Base-by-base conservation (phyloP, 1,140 invertebrate genomes). In the Andricus grossulariae region DNA sequence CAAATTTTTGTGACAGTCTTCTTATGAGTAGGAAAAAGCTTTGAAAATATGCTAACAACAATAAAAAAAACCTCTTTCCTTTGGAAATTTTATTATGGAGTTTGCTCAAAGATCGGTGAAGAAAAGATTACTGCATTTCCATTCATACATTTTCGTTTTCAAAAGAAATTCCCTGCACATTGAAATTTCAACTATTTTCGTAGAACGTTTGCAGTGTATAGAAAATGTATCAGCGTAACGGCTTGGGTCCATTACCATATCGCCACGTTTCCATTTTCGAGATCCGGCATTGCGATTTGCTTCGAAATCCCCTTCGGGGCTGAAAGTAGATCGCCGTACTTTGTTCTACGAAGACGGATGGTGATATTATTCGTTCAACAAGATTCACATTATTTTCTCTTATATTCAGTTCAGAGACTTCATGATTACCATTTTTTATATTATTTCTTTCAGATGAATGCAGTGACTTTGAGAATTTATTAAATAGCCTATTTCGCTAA, bases 281-380 rank as follows among this genome's bases (percentile, higher is more conserved):
- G 78, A 80, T 78, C 82, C 84, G 80, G 73, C 66, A 32, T 71
- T 78, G 71, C 78, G 80, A 85, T 85, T 85, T 85, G 84, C 84
- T 84, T 85, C 74, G 82, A 82, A 85, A 84, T 85, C 84, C 70
- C 84, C 84, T 85, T 85, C 82, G 80, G 82, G 71, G 76, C 81
- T 78, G 82, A 80, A 85, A 85, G 84, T 85, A 77, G 84, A 85
- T 83, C 84, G 84, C 75, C 82, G 78, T 52, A 85, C 84, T 85
- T 85, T 85, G 84, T 85, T 85, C 84, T 85, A 85, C 82, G 72
- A 85, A 85, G 84, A 85, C 80, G 80, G 82, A 85, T 85, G 80
- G 84, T 52, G 21, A 49, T 51, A 57, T 57, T 78, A 75, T 75
- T 75, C 21, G 13, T 45, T 10, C 15, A 66, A 32, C 32, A n/a